These are phyloP conservation scores for Pteria penguin DNA, from an alignment of 2,888 invertebrate species.

Conservation along the genomic window DNA sequence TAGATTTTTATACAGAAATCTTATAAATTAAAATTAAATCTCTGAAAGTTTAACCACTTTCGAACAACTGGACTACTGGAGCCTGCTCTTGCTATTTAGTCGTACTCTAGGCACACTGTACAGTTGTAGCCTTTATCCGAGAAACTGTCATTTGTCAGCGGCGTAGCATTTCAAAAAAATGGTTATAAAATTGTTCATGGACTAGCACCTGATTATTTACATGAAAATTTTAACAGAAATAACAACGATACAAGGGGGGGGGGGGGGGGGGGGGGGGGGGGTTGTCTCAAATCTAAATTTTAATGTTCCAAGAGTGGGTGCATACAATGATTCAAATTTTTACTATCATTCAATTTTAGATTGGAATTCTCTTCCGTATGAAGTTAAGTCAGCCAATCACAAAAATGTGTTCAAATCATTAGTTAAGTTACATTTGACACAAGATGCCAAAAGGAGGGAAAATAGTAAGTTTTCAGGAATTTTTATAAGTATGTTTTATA, in stretches of 20 bases:
- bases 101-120: too few relatives aligned
- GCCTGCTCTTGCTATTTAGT: too few relatives aligned
- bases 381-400: not conserved
- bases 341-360: not conserved
- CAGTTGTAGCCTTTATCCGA: too few relatives aligned
- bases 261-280: too few relatives aligned
- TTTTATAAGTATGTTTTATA: not conserved
- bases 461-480: not conserved
- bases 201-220: not conserved
- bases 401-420: not conserved
- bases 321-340: not conserved
- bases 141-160: too few relatives aligned
- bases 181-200: not conserved
- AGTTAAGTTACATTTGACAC: not conserved
- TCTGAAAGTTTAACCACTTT: too few relatives aligned
- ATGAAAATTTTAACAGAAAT: not conserved
- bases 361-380: not conserved
- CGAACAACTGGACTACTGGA: too few relatives aligned
- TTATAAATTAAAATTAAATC: too few relatives aligned
- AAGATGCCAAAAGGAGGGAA: not conserved
- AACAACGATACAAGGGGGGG: not conserved
- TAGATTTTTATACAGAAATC: too few relatives aligned
- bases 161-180: too few relatives aligned
- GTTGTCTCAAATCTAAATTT: not conserved
- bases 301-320: not conserved